phyloP scores from a whole-genome alignment of 2,888 invertebrate genomes.

The Sarcophaga carnaria region DNA sequence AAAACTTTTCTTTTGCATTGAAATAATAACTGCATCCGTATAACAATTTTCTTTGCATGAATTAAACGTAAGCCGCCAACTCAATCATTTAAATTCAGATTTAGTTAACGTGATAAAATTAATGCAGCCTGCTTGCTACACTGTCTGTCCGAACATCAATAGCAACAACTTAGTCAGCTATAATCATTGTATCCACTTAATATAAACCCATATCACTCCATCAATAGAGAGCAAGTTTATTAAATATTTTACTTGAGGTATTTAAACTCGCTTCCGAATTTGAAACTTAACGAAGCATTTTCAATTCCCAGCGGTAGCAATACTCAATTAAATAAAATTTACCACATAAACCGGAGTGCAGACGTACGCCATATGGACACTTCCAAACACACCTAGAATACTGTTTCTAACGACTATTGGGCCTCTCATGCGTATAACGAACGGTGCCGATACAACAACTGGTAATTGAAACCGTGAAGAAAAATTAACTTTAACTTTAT shows the following conservation, averaged over 20 bases:
- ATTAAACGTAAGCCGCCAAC: constrained; percentile 30
- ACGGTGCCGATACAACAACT: constrained; percentile 54
- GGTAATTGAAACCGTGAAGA: constrained; percentile 42
- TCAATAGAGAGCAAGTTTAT: constrained; percentile 14
- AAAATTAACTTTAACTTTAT: neutral
- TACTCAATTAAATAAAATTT: constrained; percentile 33
- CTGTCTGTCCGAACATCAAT: neutral
- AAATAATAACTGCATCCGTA: constrained; percentile 46
- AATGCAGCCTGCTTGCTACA: constrained; percentile 18
- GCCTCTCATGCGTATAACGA: constrained; percentile 40
- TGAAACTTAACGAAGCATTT: constrained; percentile 56
- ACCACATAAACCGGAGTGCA: neutral
- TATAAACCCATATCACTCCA: constrained; percentile 23
- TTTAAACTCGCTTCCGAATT: constrained; percentile 65
- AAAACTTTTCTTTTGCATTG: neutral
- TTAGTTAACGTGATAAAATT: constrained; percentile 39
- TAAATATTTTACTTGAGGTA: constrained; percentile 43
- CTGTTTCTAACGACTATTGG: constrained; percentile 31
- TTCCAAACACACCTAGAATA: neutral
- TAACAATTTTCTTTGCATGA: constrained; percentile 41
- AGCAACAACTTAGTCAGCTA: constrained; percentile 62
- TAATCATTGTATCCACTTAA: constrained; percentile 52
- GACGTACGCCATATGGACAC: neutral
- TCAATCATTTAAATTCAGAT: constrained; percentile 46
- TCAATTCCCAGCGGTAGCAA: constrained; percentile 42